phyloP scores from a whole-genome alignment of 2,113 vertebrate genomes.

The Climacteris rufus region DNA sequence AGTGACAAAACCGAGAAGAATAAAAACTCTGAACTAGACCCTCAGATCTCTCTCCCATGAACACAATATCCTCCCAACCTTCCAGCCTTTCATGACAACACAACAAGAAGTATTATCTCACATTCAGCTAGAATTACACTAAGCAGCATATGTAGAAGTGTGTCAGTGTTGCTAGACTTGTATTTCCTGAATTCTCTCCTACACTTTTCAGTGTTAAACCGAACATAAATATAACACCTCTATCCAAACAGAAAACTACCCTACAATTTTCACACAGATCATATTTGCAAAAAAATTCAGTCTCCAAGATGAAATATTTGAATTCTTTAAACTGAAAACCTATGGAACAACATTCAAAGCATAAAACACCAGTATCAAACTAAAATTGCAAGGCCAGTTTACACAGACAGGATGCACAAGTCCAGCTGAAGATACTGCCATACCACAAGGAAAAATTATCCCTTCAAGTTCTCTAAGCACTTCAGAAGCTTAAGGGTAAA shows the following conservation, averaged over 20 bases:
- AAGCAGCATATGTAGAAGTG: rapidly evolving
- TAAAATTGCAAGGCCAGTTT: background rate
- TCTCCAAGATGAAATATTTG: background rate
- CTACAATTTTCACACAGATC: background rate
- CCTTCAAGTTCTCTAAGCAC: background rate
- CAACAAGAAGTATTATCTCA: background rate
- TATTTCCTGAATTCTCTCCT: background rate
- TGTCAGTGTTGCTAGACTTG: background rate
- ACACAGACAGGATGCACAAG: background rate
- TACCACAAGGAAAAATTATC: background rate
- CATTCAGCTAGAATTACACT: background rate
- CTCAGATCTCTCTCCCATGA: background rate
- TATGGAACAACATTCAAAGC: background rate
- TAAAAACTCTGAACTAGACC: background rate
- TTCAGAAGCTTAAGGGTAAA: background rate
- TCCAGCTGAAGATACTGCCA: background rate
- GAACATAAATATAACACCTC: background rate
- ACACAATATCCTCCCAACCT: background rate
- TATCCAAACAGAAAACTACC: background rate
- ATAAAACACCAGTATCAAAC: background rate
- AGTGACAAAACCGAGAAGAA: background rate
- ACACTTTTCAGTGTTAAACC: background rate
- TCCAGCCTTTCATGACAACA: background rate
- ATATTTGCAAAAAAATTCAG: background rate
- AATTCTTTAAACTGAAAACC: background rate